Evolutionary conservation across 2,888 invertebrate species (phyloP).

Genomic region (Drosophila villosipedis): DNA sequence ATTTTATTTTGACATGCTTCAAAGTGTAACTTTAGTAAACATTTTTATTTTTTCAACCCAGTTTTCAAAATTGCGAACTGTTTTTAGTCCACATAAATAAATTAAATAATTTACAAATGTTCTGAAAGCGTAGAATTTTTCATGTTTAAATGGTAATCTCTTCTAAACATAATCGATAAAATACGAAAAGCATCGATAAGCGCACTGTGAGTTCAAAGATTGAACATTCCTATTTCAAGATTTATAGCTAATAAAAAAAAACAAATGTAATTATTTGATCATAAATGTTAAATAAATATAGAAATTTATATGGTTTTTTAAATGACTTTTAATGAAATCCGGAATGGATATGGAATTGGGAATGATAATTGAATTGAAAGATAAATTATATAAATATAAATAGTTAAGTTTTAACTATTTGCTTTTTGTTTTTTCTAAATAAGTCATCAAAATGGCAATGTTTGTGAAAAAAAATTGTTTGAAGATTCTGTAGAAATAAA

Average conservation of each 20-base stretch:
- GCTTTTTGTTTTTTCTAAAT: background rate
- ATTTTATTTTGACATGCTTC: background rate
- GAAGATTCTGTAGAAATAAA: slow-evolving; percentile 31
- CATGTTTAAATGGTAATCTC: background rate
- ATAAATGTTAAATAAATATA: background rate
- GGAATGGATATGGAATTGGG: background rate
- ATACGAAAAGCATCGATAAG: background rate
- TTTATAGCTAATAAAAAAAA: background rate
- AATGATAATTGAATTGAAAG: background rate
- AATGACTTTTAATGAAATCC: background rate
- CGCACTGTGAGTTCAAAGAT: background rate
- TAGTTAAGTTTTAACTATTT: background rate
- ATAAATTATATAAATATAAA: background rate
- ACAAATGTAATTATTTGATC: background rate
- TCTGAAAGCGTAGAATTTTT: background rate
- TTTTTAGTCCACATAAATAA: background rate
- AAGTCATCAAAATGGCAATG: background rate
- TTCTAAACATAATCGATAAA: background rate
- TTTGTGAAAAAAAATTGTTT: slow-evolving; percentile 5
- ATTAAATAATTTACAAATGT: background rate
- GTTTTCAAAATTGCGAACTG: too few species aligned
- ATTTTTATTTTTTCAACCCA: too few species aligned
- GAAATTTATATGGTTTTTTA: background rate
- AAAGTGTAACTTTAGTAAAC: too few species aligned
- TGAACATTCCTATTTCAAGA: background rate